Conservation (phyloP, 1,140 invertebrate species). For the Procambarus virginalis region DNA sequence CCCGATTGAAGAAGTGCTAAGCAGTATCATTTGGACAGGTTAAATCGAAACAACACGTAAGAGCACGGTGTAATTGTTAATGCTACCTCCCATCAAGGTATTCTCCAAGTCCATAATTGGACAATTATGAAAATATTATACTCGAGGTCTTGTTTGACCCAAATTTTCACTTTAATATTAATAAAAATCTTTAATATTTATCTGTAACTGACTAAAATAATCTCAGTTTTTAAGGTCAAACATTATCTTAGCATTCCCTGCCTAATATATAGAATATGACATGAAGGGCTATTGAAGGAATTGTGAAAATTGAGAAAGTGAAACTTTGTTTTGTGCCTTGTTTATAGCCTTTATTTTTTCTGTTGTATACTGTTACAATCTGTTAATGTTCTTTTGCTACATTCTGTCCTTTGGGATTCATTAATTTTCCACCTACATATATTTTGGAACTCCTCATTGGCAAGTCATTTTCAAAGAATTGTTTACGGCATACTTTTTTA, state of each 20-base stretch:
- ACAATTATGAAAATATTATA: neutral
- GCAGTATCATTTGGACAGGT: neutral
- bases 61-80: slow-evolving; percentile 2
- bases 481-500: neutral
- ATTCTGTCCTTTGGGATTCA: neutral
- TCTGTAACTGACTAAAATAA: neutral
- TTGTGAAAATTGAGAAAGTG: slow-evolving; percentile 1
- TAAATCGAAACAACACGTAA: neutral
- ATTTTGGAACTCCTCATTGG: neutral
- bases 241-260: slow-evolving; percentile 2
- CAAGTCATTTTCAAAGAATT: neutral
- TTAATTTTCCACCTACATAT: neutral
- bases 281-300: neutral
- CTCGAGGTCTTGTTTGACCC: neutral
- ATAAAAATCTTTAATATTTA: neutral
- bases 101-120: neutral
- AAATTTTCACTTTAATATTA: neutral
- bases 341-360: slow-evolving; percentile 22
- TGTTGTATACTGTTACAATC: slow-evolving; percentile 23
- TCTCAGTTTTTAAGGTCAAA: slow-evolving; percentile 7
- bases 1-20: neutral
- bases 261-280: slow-evolving; percentile 8
- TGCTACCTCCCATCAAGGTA: neutral
- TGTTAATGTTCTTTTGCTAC: neutral
- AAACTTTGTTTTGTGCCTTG: slow-evolving; percentile 32